phyloP scores from a whole-genome alignment of 2,888 invertebrate genomes.

The Drosophila planitibia region DNA sequence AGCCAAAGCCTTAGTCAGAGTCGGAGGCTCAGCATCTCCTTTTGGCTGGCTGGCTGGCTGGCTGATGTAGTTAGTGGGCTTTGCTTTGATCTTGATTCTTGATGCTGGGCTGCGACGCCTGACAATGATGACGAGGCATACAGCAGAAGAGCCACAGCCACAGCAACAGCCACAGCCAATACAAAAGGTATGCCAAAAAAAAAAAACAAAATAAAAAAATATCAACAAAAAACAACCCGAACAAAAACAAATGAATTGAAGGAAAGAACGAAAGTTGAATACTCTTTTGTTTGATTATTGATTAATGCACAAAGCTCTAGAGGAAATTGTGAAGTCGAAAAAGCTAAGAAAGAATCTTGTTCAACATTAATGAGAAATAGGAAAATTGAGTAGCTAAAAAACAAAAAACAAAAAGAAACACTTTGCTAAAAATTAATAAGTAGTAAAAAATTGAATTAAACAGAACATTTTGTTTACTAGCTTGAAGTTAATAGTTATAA shows the following conservation, averaged over 20 bases:
- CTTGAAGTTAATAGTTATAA: not conserved
- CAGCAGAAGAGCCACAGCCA: slow-evolving; percentile 26
- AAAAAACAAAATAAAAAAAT: slow-evolving; percentile 25
- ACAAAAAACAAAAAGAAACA: not conserved
- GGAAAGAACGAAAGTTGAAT: slow-evolving; percentile 13
- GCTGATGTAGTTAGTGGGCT: slow-evolving; percentile 76
- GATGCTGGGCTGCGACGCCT: slow-evolving; percentile 74
- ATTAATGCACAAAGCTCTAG: not conserved
- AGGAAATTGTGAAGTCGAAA: not conserved
- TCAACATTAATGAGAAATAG: not conserved
- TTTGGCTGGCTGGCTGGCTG: slow-evolving; percentile 4
- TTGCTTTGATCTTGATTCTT: slow-evolving; percentile 81
- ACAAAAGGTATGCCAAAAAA: slow-evolving; percentile 72
- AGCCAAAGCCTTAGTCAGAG: slow-evolving; percentile 15
- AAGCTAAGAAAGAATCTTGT: not conserved
- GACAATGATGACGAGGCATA: slow-evolving; percentile 79
- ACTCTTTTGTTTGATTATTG: slow-evolving; percentile 16
- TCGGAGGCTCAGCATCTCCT: slow-evolving; percentile 29
- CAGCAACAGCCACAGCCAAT: slow-evolving; percentile 49
- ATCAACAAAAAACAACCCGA: slow-evolving; percentile 14
- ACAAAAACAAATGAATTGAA: slow-evolving; percentile 36
- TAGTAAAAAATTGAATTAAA: not conserved
- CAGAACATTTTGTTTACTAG: not conserved
- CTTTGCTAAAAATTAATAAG: not conserved
- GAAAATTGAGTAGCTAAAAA: not conserved